Evolutionary conservation across 2,797 vertebrate species (phyloP).

Genomic region (Lagodon rhomboides): DNA sequence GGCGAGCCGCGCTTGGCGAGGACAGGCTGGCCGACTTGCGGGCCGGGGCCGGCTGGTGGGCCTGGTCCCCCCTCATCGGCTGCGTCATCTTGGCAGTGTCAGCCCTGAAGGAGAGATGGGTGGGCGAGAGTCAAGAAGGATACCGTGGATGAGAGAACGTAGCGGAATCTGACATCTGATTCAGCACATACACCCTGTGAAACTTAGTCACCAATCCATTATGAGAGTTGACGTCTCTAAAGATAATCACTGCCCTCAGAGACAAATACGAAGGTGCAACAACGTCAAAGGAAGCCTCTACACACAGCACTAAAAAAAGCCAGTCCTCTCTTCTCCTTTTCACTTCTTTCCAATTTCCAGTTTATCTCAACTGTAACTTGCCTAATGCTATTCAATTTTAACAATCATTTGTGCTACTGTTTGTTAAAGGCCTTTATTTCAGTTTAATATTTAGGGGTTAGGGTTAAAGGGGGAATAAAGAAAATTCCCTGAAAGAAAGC

Average conservation of each 20-base stretch:
- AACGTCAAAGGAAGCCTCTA: background rate
- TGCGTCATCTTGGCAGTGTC: conserved; percentile 92
- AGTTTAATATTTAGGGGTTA: no score
- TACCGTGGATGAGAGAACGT: conserved; percentile 7
- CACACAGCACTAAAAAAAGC: background rate
- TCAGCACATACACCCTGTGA: background rate
- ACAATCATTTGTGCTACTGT: background rate
- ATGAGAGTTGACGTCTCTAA: background rate
- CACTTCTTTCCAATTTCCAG: background rate
- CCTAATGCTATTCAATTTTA: background rate
- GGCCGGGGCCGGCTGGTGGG: conserved; percentile 83
- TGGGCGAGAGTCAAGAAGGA: conserved; percentile 23
- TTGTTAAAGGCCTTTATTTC: background rate
- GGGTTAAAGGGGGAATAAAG: background rate
- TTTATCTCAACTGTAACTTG: conserved; percentile 1
- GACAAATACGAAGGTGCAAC: background rate
- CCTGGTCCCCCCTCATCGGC: conserved; percentile 87
- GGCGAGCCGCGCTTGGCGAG: conserved; percentile 92
- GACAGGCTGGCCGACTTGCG: conserved; percentile 89
- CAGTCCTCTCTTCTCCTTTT: background rate
- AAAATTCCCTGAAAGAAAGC: background rate
- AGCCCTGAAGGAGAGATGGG: conserved; percentile 82
- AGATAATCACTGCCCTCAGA: background rate
- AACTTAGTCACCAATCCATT: background rate
- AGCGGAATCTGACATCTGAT: conserved; percentile 20